Conservation (phyloP, 2,113 vertebrate genomes). For the Varanus komodoensis region DNA sequence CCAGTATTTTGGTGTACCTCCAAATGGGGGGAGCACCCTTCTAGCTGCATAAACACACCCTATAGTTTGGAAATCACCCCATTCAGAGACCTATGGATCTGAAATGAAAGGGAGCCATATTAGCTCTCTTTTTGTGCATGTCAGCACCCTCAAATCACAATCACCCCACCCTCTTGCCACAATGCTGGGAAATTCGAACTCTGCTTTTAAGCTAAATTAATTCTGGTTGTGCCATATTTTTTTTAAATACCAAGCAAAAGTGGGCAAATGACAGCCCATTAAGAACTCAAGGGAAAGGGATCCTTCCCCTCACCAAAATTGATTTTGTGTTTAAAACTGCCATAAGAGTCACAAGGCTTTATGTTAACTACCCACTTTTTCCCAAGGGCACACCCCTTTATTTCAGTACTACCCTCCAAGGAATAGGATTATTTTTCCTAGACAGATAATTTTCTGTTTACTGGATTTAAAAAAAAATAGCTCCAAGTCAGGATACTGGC, state of each 20-base stretch:
- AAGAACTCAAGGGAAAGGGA: not conserved
- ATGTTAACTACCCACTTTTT: not conserved
- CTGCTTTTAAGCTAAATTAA: slow-evolving; percentile 20
- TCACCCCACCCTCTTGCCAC: not conserved
- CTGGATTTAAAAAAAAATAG: not conserved
- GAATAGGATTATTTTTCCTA: not conserved
- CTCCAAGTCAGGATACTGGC: not conserved
- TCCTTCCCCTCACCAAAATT: not conserved
- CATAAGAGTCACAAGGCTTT: not conserved
- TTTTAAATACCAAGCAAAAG: not conserved
- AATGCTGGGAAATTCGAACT: slow-evolving; percentile 12
- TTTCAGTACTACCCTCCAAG: not conserved
- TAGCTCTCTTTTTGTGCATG: slow-evolving; percentile 4
- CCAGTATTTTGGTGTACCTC: not conserved
- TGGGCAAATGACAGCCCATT: not conserved
- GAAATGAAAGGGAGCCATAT: slow-evolving; percentile 38
- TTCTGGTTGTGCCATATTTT: not conserved
- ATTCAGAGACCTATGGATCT: not conserved
- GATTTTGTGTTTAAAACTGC: not conserved
- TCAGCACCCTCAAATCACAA: not conserved
- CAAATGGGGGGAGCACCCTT: not conserved
- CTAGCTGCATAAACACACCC: not conserved
- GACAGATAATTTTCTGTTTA: not conserved
- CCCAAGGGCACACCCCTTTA: not conserved
- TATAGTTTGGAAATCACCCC: slow-evolving; percentile 11